phyloP scores from a whole-genome alignment of 92 coral and sea anemone species.

The Nematostella vectensis region DNA sequence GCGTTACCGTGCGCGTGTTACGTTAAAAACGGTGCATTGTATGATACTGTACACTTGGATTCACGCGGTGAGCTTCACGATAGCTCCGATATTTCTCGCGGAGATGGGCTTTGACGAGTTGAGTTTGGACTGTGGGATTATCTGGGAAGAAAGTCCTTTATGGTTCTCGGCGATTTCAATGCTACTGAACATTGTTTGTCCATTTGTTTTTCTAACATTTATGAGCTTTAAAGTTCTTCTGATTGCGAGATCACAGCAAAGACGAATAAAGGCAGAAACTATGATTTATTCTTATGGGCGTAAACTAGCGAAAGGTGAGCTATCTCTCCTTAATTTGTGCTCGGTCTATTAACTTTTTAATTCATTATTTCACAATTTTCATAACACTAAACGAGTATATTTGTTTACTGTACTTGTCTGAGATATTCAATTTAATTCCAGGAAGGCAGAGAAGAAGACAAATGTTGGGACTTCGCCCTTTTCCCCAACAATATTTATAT shows the following conservation, averaged over 20 bases:
- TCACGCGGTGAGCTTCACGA: conserved; percentile 23
- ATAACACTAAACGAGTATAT: no score
- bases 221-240: conserved; percentile 40
- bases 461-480: no score
- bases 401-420: no score
- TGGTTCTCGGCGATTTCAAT: conserved; percentile 39
- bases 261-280: conserved; percentile 16
- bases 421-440: no score
- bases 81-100: conserved; percentile 12
- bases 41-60: conserved; percentile 52
- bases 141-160: conserved; percentile 49
- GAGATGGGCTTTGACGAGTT: conserved; percentile 30
- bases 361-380: no score
- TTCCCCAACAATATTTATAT: no score
- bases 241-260: conserved; percentile 46
- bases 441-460: no score
- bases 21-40: conserved; percentile 13
- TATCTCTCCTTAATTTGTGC: no score
- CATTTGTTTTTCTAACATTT: conserved; percentile 37
- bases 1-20: conserved; percentile 43
- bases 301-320: conserved; percentile 11
- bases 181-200: conserved; percentile 30
- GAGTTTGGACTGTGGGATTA: conserved; percentile 54
- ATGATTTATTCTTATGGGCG: conserved; percentile 1
- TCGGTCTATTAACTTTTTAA: no score